Base-by-base conservation (phyloP, 2,888 invertebrate species). In the Linyphia triangularis region DNA sequence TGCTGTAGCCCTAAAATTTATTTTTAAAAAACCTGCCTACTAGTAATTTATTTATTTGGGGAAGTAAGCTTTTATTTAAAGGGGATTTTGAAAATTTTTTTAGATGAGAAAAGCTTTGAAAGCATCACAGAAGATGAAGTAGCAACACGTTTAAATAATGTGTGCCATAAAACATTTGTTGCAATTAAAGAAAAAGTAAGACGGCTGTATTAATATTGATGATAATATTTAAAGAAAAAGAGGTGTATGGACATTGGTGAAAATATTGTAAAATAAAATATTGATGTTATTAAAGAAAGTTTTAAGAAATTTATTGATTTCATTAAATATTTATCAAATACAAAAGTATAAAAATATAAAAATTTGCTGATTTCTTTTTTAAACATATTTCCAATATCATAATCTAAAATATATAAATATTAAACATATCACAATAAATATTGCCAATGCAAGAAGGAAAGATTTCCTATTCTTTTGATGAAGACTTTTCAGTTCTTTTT, bases 391-490 rank as follows among this genome's bases (percentile, higher is more conserved):
- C 22, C 26, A 37, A 69, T 26, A n/a, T 51, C 26, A 72, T 6
- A 51, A 72, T 72, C 28, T 72, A 24, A 72, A 51, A 51, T 43
- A 72, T 51, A 72, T 13, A 16, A 72, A 26, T 37, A 63, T 40
- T 22, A 82, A 63, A 3, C 61, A 13, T 37, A 82, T 24, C 19
- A 82, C 26, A 28, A 82, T 63, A 82, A 82, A 82, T 72, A 82
- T 43, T 63, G 72, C 37, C 22, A 82, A 26, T 63, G 70, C 82
- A 10, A 82, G 40, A n/a, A 82, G 24, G 37, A 82, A 82, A 40
- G 72, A n/a, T 61, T 61, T 70, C 72, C 82, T 70, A 30, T 82
- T 82, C 63, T 82, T 61, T 28, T 43, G 37, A 2, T 61, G 82
- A 28, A 82, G 82, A 2, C 10, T 19, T 28, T 82, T 72, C 24